phyloP scores from a whole-genome alignment of 2,888 invertebrate genomes.

The Heteropelma amictum region DNA sequence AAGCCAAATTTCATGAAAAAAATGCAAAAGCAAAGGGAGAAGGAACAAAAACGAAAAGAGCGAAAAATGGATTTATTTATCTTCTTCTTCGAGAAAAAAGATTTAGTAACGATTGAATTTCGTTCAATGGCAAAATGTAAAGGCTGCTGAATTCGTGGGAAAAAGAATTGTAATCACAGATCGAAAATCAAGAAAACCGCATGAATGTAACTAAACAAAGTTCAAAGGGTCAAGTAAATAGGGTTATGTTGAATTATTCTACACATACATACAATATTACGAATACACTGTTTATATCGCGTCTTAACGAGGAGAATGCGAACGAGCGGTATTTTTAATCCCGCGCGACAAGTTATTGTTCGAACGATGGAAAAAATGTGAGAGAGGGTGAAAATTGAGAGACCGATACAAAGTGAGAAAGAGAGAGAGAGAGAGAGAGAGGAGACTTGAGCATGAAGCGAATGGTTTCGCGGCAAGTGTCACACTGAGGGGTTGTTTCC shows the following conservation, averaged over 20 bases:
- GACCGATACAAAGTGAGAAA: conserved; percentile 15
- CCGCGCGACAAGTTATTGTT: conserved; percentile 8
- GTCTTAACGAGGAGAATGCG: background rate
- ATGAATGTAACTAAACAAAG: too few species aligned
- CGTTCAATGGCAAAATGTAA: too few species aligned
- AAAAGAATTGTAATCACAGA: too few species aligned
- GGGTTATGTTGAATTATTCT: too few species aligned
- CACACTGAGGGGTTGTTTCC: conserved; percentile 68
- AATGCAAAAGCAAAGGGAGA: background rate
- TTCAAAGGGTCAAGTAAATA: background rate
- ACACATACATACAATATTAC: background rate
- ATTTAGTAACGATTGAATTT: too few species aligned
- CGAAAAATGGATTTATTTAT: background rate
- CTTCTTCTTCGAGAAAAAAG: too few species aligned
- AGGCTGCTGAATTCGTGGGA: too few species aligned
- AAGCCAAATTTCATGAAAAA: background rate
- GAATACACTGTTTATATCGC: background rate
- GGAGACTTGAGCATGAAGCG: conserved; percentile 56
- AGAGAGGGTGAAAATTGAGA: background rate
- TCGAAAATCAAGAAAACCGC: background rate
- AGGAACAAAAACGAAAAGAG: background rate
- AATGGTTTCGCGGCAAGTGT: conserved; percentile 66
- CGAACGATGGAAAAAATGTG: background rate
- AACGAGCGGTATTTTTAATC: conserved; percentile 5
- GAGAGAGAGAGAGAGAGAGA: background rate